Evolutionary conservation across 2,113 vertebrate species (phyloP), one percentile per base, ranked within the genome.

Genomic region (Mastomys natalensis): DNA sequence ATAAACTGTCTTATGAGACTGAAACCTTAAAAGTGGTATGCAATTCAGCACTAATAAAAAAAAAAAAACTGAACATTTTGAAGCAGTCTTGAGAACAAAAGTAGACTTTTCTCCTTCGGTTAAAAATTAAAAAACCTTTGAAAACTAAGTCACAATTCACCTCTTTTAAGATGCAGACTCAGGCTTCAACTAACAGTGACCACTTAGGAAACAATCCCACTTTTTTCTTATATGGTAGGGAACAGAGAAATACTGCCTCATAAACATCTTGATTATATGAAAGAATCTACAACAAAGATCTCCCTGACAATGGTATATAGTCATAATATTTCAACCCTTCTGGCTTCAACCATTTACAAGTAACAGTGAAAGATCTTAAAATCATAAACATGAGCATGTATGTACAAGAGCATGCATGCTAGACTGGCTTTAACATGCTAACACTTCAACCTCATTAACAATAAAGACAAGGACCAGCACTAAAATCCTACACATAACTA

Each of bases 81-180:
- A 97, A 95, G 74, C 74, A 72, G 0, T 82, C 64, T 55, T 55
- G 48, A 87, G 55, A 94, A 87, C 34, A 86, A 29, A 89, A 86
- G 24, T 17, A 93, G 62, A 95, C 73, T 74, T 80, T 72, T 95
- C 60, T 40, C 26, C 37, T 4, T 40, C 24, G 76, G n/a, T 34
- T 60, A 12, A 96, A 93, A 95, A 45, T 8, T 37, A 29, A 22
- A 53, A 1, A 40, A 2, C 1, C 73, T 68, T 87, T 62, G 17
- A 94, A 97, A 96, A 95, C 24, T 78, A 93, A 92, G 37, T 81
- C 7, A 48, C 45, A 94, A 60, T 90, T 96, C 64, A 80, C 37
- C 1, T 68, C 21, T 95, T 90, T 68, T 81, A 88, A 72, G 58
- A 70, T 77, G 7, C 34, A 96, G 95, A 92, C 48, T 40, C 37